These are phyloP conservation scores for Sussaba pulchella DNA, from an alignment of 2,888 invertebrate genomes.

Conservation along the genomic window DNA sequence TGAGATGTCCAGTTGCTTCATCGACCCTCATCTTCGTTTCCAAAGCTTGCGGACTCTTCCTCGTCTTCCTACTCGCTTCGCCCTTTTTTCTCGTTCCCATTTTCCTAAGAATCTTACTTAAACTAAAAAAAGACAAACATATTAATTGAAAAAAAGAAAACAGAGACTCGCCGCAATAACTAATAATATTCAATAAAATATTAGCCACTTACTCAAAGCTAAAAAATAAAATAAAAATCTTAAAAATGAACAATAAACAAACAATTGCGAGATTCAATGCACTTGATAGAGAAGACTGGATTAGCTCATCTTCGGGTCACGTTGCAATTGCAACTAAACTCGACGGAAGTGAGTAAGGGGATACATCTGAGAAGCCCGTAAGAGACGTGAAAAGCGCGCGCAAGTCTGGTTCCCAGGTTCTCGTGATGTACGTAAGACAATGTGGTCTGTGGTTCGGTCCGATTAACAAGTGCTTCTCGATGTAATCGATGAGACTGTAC, in stretches of 20 bases:
- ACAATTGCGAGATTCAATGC: not conserved
- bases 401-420: conserved; percentile 66
- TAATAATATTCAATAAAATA: not conserved
- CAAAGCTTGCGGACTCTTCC: conserved; percentile 67
- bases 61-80: conserved; percentile 53
- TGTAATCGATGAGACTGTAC: conserved; percentile 62
- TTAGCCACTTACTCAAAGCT: conserved; percentile 25
- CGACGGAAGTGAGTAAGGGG: conserved; percentile 41
- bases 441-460: conserved; percentile 43
- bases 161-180: not conserved
- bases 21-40: conserved; percentile 90
- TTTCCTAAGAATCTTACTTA: conserved; percentile 8
- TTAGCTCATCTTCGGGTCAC: conserved; percentile 58
- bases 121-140: not conserved
- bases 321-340: conserved; percentile 67
- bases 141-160: not conserved
- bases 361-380: conserved; percentile 54
- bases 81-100: conserved; percentile 58
- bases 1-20: conserved; percentile 92
- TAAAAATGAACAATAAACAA: not conserved
- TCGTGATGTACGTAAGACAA: conserved; percentile 58
- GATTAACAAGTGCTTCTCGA: conserved; percentile 69
- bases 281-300: conserved; percentile 16
- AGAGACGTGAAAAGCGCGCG: conserved; percentile 65
- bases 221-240: too few relatives aligned